phyloP scores from a whole-genome alignment of 2,797 vertebrate genomes.

The Acanthiza pusilla region DNA sequence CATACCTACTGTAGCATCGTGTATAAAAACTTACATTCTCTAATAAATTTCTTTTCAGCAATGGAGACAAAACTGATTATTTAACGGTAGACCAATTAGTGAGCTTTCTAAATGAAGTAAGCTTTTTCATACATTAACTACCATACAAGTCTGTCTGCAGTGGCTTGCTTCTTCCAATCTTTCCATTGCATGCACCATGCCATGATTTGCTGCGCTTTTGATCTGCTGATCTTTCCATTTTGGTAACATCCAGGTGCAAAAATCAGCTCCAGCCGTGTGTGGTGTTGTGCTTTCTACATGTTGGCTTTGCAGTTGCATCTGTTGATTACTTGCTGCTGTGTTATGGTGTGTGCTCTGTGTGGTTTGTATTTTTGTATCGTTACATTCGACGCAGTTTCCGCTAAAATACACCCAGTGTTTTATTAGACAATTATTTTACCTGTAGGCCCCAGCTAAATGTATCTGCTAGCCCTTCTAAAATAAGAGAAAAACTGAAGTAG shows the following conservation, averaged over 20 bases:
- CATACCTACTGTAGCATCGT: conserved; percentile 75
- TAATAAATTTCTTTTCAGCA: conserved; percentile 99
- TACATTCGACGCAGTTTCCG: not conserved
- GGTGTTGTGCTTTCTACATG: conserved; percentile 53
- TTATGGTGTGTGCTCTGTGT: conserved; percentile 32
- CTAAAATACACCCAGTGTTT: conserved; percentile 31
- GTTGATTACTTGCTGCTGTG: conserved; percentile 55
- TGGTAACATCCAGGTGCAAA: conserved; percentile 74
- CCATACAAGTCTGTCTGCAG: conserved; percentile 84
- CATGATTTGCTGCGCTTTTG: conserved; percentile 56
- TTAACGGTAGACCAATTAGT: conserved; percentile 99
- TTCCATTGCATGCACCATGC: conserved; percentile 73
- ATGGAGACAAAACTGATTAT: conserved; percentile 99
- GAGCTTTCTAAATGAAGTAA: conserved; percentile 99
- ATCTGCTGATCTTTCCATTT: conserved; percentile 72
- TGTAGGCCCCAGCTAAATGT: not conserved
- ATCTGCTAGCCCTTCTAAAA: not conserved
- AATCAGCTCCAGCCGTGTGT: conserved; percentile 63
- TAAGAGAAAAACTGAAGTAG: conserved; percentile 12
- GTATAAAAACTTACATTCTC: conserved; percentile 83
- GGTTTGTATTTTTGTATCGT: conserved; percentile 5
- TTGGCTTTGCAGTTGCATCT: conserved; percentile 67
- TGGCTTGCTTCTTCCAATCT: conserved; percentile 76
- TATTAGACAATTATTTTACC: conserved; percentile 29
- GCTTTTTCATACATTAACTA: conserved; percentile 99